Conservation (phyloP, 2,113 vertebrate species). For the Muntiacus reevesi region DNA sequence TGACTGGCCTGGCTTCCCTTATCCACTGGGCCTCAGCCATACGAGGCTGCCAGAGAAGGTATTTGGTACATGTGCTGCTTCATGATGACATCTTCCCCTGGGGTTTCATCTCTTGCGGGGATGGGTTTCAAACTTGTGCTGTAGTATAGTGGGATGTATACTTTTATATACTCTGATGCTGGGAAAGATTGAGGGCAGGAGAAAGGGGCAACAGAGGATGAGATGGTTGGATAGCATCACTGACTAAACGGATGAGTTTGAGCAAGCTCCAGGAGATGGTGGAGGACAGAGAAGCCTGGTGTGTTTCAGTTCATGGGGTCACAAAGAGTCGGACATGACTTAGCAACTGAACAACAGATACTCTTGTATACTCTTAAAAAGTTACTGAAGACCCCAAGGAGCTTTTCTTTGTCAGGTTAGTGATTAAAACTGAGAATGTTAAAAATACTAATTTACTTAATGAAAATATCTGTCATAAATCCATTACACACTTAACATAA, state of each 20-base stretch:
- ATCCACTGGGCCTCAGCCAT: background rate
- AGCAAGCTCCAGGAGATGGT: background rate
- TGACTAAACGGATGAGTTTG: background rate
- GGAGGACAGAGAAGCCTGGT: background rate
- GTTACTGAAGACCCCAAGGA: background rate
- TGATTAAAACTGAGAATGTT: slow-evolving; percentile 7
- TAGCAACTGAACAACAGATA: background rate
- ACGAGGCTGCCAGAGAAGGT: background rate
- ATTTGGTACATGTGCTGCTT: background rate
- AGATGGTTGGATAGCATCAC: background rate
- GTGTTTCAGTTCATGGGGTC: background rate
- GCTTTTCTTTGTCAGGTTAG: background rate
- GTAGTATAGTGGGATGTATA: background rate
- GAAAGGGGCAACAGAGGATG: background rate
- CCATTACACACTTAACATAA: background rate
- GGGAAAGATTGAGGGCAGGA: background rate
- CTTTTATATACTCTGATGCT: background rate
- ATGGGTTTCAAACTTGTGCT: background rate
- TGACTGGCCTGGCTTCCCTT: background rate
- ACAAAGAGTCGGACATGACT: background rate
- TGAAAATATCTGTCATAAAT: background rate
- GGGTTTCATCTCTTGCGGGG: background rate
- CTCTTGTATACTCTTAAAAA: background rate
- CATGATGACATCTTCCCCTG: background rate
- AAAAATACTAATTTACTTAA: background rate